Conservation (phyloP, 2,888 invertebrate species). For the Mactromeris polynyma region DNA sequence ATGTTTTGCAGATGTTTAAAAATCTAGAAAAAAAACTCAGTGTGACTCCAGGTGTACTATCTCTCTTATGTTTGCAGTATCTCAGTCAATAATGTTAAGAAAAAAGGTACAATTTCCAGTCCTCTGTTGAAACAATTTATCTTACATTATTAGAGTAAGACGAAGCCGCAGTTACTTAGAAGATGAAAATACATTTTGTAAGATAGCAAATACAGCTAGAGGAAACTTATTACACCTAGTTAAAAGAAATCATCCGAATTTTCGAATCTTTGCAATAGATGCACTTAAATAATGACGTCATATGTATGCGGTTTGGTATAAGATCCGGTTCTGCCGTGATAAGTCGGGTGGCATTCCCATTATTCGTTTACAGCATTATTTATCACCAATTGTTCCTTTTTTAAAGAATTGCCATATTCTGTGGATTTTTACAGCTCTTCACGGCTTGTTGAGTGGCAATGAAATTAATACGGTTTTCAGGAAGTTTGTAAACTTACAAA, state of each 20-base stretch:
- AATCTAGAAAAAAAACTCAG: conserved; percentile 42
- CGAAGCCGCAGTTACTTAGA: not conserved
- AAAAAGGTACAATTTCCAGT: conserved; percentile 24
- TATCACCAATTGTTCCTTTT: too few relatives aligned
- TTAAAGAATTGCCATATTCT: not conserved
- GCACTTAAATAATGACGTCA: too few relatives aligned
- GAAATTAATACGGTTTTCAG: not conserved
- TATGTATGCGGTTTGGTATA: too few relatives aligned
- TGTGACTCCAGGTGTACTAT: conserved; percentile 61
- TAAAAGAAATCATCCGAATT: not conserved
- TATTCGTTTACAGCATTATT: too few relatives aligned
- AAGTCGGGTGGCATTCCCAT: too few relatives aligned
- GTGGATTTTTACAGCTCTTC: conserved; percentile 4
- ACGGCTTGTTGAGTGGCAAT: not conserved
- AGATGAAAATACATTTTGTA: not conserved
- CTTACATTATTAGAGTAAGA: not conserved
- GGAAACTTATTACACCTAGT: not conserved
- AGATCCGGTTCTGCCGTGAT: too few relatives aligned
- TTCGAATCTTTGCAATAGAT: not conserved
- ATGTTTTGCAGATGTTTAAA: conserved; percentile 63
- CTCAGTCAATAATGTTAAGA: conserved; percentile 24
- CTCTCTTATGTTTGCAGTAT: conserved; percentile 33
- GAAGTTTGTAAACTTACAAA: conserved; percentile 13
- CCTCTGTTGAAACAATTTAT: conserved; percentile 11
- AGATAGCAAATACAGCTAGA: not conserved